These are phyloP conservation scores for Fragum whitleyi DNA, from an alignment of 2,888 invertebrate genomes.

Conservation along the genomic window DNA sequence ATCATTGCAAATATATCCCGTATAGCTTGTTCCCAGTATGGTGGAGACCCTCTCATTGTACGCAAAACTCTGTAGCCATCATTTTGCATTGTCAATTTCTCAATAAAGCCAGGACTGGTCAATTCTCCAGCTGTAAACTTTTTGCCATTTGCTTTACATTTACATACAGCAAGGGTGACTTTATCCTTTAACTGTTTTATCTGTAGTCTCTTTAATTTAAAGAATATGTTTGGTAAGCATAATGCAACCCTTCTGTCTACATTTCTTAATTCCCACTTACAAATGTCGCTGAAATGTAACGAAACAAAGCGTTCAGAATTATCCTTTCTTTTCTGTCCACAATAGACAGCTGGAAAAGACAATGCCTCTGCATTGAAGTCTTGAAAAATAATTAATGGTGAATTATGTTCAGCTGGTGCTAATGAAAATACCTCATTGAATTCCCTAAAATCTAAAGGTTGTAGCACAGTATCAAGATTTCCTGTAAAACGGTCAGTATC, in stretches of 20 bases:
- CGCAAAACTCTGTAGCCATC: conserved; percentile 43
- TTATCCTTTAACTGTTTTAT: conserved; percentile 45
- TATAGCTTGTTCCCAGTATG: conserved; percentile 51
- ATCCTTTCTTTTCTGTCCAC: conserved; percentile 30
- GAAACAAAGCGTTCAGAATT: conserved; percentile 36
- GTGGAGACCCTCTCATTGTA: conserved; percentile 46
- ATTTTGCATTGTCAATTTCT: conserved; percentile 43
- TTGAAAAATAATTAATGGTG: conserved; percentile 30
- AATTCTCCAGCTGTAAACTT: conserved; percentile 48
- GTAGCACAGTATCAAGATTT: conserved; percentile 37
- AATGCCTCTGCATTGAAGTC: conserved; percentile 33
- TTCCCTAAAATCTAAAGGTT: conserved; percentile 46
- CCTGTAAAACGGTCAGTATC: conserved; percentile 21
- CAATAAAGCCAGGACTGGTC: conserved; percentile 35
- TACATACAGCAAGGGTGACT: conserved; percentile 39
- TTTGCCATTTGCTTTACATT: conserved; percentile 36
- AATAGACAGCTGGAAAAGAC: conserved; percentile 43
- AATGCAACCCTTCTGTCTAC: conserved; percentile 47
- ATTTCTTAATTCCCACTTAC: conserved; percentile 48
- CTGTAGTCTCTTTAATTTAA: conserved; percentile 46
- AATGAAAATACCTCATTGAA: conserved; percentile 38
- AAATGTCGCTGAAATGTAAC: conserved; percentile 40
- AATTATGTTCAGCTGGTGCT: conserved; percentile 45
- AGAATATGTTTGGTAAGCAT: conserved; percentile 40
- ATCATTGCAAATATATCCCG: conserved; percentile 55